Evolutionary conservation across 2,888 invertebrate species (phyloP).

Genomic region (Dasypogon diadema): DNA sequence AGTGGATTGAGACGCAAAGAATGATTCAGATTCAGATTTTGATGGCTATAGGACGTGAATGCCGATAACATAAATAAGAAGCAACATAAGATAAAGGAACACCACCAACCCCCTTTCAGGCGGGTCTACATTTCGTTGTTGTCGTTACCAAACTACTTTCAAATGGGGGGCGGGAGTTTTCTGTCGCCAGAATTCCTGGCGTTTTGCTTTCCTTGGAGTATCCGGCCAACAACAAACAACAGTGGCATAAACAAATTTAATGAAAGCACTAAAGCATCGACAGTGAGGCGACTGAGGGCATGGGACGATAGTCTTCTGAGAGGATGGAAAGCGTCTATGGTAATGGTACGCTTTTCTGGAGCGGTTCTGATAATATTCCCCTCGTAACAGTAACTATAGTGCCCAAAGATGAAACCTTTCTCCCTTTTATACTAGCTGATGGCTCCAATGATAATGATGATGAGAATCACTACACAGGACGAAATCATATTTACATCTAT

Average conservation of each 20-base stretch:
- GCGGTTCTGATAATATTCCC: background rate
- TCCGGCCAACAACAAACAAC: constrained; percentile 30
- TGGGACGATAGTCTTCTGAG: background rate
- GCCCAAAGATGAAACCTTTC: background rate
- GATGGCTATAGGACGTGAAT: background rate
- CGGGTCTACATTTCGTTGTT: too few species aligned
- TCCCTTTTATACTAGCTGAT: constrained; percentile 14
- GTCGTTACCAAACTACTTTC: background rate
- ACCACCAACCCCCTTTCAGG: too few species aligned
- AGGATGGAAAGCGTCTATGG: constrained; percentile 12
- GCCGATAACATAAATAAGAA: background rate
- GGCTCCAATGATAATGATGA: constrained; percentile 38
- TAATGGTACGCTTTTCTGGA: constrained; percentile 3
- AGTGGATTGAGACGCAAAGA: background rate
- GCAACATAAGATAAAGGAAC: background rate
- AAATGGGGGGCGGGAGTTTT: constrained; percentile 18
- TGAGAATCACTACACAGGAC: constrained; percentile 22
- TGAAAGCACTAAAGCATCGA: background rate
- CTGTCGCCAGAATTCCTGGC: constrained; percentile 53
- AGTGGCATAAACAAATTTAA: constrained; percentile 7
- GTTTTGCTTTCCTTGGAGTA: constrained; percentile 8
- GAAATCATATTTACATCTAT: constrained; percentile 4
- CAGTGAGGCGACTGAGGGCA: background rate
- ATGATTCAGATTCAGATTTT: background rate
- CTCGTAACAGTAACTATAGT: background rate